Conservation (phyloP, 2,888 invertebrate genomes). For the Scaptomyza caliginosa region DNA sequence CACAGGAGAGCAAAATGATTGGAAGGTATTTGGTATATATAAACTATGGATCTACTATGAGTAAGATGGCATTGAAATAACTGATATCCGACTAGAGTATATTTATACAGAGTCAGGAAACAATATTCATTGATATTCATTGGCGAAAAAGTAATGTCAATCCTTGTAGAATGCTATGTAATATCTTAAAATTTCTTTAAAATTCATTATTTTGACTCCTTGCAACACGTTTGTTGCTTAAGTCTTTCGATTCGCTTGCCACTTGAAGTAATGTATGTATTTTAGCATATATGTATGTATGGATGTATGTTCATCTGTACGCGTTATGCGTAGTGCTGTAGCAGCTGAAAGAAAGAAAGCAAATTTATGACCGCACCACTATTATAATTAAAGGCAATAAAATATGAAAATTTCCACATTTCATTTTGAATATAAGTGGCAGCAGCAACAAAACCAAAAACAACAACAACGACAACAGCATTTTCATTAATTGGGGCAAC, state of each 20-base stretch:
- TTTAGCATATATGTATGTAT: background rate
- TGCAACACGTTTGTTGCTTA: conserved; percentile 19
- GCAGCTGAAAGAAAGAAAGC: conserved; percentile 28
- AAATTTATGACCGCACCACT: conserved; percentile 9
- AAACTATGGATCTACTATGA: too few relatives aligned
- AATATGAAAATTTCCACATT: conserved; percentile 46
- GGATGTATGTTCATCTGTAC: background rate
- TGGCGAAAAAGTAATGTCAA: too few relatives aligned
- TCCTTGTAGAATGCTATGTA: too few relatives aligned
- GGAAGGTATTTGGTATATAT: too few relatives aligned
- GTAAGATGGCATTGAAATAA: too few relatives aligned
- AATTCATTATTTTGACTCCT: background rate
- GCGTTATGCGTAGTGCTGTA: conserved; percentile 20
- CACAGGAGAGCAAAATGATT: too few relatives aligned
- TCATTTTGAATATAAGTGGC: conserved; percentile 1
- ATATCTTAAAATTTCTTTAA: too few relatives aligned
- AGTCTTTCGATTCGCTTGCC: conserved; percentile 19
- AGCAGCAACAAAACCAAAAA: background rate
- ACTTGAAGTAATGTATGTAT: background rate
- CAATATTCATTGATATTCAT: too few relatives aligned
- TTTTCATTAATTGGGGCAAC: conserved; percentile 47
- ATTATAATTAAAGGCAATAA: conserved; percentile 64
- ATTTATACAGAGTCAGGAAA: too few relatives aligned
- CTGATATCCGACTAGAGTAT: too few relatives aligned
- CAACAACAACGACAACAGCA: background rate